Evolutionary conservation across 2,113 vertebrate species (phyloP), one percentile per base, ranked within the genome.

Genomic region (Calidris pygmaea): DNA sequence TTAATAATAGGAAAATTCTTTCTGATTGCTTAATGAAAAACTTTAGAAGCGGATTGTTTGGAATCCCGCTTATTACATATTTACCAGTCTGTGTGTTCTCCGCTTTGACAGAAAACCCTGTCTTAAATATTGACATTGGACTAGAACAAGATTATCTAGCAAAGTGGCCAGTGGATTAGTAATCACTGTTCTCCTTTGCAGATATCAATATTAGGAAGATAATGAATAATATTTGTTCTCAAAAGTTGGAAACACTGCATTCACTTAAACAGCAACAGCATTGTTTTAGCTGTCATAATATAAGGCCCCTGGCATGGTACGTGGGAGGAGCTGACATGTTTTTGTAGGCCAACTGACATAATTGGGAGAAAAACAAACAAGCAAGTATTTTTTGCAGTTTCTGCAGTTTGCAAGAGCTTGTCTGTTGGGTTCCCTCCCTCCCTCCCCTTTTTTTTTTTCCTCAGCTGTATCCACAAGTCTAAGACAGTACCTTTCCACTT

Each of bases 271-370:
- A 86, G 63, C 47, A 93, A 43, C 26, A 81, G n/a, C 68, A 93
- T 89, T 96, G 83, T 86, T 93, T 92, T 15, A 90, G 55, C 56
- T 93, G 76, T 87, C 89, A 95, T 63, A 59, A 66, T 50, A 45
- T 26, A 87, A 63, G 47, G 83, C 56, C 83, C 47, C 47, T 71
- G 76, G 83, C 89, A 95, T 75, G 76, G 72, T 90, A 85, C 0
- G 15, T 90, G 77, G 83, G 86, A 90, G 55, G 80, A 95, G 80
- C 8, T 95, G 94, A 94, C 86, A 81, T 47, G 45, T 88, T 94
- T 96, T 92, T 89, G 80, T 89, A 95, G 86, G 89, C 47, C 80
- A 95, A 4, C 41, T 71, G 95, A 92, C 76, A 93, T 87, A 91
- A 95, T 3, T 60, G 60, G 76, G 80, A 93, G 86, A 67, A 79